Evolutionary conservation across 2,113 vertebrate genomes (phyloP).

Genomic region (Formicarius rufipectus): DNA sequence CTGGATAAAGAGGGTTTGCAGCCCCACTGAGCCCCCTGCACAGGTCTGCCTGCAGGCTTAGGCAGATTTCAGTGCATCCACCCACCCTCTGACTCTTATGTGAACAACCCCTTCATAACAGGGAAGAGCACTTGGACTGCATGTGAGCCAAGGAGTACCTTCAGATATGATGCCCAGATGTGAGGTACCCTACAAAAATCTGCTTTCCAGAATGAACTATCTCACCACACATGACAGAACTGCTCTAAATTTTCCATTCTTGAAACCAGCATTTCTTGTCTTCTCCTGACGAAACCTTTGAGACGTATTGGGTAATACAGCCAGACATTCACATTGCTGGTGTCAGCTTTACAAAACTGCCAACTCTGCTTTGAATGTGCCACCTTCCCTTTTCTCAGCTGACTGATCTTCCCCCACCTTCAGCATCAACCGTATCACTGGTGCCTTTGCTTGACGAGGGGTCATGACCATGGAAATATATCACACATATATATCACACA

Average conservation of each 20-base stretch:
- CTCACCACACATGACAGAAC: background rate
- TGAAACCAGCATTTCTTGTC: background rate
- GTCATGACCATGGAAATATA: accelerated
- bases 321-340: background rate
- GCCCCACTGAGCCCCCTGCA: background rate
- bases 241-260: background rate
- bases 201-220: background rate
- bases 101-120: background rate
- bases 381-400: background rate
- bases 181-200: background rate
- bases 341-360: background rate
- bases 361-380: background rate
- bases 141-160: background rate
- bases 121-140: background rate
- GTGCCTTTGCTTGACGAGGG: background rate
- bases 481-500: background rate
- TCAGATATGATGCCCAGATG: background rate
- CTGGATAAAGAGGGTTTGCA: background rate
- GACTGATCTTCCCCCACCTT: background rate
- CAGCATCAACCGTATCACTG: accelerated
- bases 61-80: background rate
- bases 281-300: background rate
- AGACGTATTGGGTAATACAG: background rate
- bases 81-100: background rate
- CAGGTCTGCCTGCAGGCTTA: background rate